Evolutionary conservation across 2,113 vertebrate species (phyloP), one percentile per base, ranked within the genome.

Genomic region (Hemiscyllium ocellatum): DNA sequence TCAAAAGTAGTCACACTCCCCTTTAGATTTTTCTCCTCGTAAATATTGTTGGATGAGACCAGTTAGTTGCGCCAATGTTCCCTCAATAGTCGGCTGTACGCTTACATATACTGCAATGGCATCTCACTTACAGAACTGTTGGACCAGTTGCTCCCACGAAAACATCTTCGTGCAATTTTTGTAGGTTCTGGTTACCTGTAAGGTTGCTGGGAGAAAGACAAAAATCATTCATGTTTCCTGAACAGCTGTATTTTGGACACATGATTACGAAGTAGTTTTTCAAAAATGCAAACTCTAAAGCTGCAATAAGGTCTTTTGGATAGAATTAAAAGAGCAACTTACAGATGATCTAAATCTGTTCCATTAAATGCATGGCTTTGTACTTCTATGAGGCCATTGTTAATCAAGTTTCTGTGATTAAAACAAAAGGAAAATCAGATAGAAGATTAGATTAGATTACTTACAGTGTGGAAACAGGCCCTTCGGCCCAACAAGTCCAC

Each of bases 371-470:
- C 99, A 96, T 98, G 97, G 96, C 98, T 98, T 95, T 98, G 98
- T 97, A 99, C 98, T 97, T 99, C 97, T 97, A 96, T 97, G 97
- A 99, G 98, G 96, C 98, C 98, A 96, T 99, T 99, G 97, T 98
- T 98, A 97, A 97, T 98, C 96, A 99, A 97, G 97, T 98, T 97
- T 97, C 99, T 99, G 98, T 96, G 97, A 97, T 24, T 95, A 66
- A 96, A 96, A 86, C 37, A 96, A 20, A 5, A 96, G 96, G 96
- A 29, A 90, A 96, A 95, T 24, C 90, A 69, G 10, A 89, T 89
- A 24, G n/a, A 76, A n/a, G n/a, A n/a, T n/a, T n/a, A n/a, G n/a
- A n/a, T n/a, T n/a, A n/a, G n/a, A n/a, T n/a, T n/a, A n/a, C n/a
- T n/a, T n/a, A n/a, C n/a, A n/a, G n/a, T n/a, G n/a, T n/a, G n/a